Conservation (phyloP, 2,888 invertebrate species). For the Itoplectis maculator region DNA sequence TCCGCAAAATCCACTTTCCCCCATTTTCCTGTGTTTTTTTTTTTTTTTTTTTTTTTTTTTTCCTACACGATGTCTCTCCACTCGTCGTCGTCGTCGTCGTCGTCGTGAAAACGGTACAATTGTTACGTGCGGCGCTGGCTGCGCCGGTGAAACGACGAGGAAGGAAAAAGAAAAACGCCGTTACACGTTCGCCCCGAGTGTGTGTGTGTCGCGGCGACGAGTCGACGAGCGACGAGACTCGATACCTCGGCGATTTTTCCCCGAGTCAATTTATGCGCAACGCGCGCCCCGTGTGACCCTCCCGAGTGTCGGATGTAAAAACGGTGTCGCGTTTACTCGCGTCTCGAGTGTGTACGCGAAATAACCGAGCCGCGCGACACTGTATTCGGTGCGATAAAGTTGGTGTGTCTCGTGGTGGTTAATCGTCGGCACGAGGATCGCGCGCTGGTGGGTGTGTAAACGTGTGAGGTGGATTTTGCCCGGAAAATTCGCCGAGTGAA, state of each 20-base stretch:
- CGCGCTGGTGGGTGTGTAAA: constrained; percentile 33
- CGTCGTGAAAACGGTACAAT: constrained; percentile 18
- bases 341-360: not conserved
- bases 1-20: constrained; percentile 41
- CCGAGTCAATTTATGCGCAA: not conserved
- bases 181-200: not conserved
- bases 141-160: not conserved
- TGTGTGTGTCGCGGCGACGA: not conserved
- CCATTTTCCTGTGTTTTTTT: constrained; percentile 25
- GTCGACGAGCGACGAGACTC: not conserved
- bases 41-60: no score
- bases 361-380: not conserved
- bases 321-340: not conserved
- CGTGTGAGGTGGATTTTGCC: constrained; percentile 38
- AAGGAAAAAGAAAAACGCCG: not conserved
- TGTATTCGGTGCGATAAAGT: not conserved
- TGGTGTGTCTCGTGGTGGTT: constrained; percentile 35
- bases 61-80: not conserved
- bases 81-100: constrained; percentile 34
- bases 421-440: constrained; percentile 18
- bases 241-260: not conserved
- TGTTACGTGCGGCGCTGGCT: not conserved
- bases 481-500: not conserved
- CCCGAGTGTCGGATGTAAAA: not conserved
- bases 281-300: not conserved